These are phyloP conservation scores for Anser cygnoides DNA, from an alignment of 2,113 vertebrate species.

Conservation along the genomic window DNA sequence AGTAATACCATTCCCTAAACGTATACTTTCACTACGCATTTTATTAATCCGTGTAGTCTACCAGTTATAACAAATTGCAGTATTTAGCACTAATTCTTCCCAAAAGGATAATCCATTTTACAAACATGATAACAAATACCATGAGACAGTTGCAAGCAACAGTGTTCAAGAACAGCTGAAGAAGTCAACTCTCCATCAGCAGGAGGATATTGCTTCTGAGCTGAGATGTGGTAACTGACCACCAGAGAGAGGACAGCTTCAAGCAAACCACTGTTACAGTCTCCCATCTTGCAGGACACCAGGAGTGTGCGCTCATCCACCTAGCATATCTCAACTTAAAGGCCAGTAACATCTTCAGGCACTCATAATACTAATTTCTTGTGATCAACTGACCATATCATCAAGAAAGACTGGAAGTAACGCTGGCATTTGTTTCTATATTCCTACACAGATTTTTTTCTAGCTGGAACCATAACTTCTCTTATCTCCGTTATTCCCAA, in stretches of 20 bases:
- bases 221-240: neutral
- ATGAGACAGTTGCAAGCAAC: neutral
- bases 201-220: neutral
- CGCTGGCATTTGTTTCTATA: neutral
- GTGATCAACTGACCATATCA: neutral
- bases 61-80: neutral
- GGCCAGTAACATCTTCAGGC: neutral
- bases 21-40: neutral
- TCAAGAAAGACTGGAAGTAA: neutral
- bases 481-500: neutral
- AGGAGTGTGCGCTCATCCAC: neutral
- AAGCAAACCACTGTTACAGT: neutral
- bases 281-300: neutral
- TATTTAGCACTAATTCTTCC: neutral
- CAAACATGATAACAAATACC: neutral
- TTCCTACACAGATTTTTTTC: neutral
- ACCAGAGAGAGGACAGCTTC: neutral
- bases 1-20: neutral
- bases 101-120: neutral
- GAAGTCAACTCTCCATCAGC: neutral
- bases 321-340: neutral
- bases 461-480: neutral
- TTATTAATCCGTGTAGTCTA: neutral
- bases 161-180: neutral
- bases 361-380: neutral